Evolutionary conservation across 2,888 invertebrate species (phyloP).

Genomic region (Pegoplata infirma): DNA sequence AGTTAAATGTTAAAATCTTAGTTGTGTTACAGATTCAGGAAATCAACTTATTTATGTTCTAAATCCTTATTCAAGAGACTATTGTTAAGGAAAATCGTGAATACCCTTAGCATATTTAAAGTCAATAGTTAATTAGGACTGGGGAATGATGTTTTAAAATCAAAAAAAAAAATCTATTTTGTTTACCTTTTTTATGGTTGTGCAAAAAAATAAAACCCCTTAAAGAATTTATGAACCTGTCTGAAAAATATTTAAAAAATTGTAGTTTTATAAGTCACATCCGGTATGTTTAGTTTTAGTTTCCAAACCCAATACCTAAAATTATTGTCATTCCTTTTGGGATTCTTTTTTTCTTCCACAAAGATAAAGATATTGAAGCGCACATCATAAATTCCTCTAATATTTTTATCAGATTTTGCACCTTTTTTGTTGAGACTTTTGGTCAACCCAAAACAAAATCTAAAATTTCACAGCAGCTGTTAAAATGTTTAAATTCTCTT

Average conservation of each 20-base stretch:
- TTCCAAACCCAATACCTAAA: neutral
- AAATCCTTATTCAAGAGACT: too few species aligned
- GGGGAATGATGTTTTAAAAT: neutral
- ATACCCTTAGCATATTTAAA: too few species aligned
- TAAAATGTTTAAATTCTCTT: constrained; percentile 2
- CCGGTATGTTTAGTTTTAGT: constrained; percentile 40
- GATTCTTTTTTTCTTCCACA: neutral
- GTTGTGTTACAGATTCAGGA: too few species aligned
- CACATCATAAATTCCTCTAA: constrained; percentile 73
- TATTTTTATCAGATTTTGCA: constrained; percentile 71
- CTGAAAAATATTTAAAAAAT: constrained; percentile 42
- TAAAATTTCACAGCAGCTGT: constrained; percentile 19
- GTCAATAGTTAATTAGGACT: too few species aligned
- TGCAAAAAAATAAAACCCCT: neutral
- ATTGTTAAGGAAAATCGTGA: too few species aligned
- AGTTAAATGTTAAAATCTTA: too few species aligned
- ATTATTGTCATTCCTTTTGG: neutral
- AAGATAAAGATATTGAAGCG: constrained; percentile 74
- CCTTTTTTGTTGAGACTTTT: constrained; percentile 54
- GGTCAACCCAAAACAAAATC: constrained; percentile 12
- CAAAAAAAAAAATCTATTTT: neutral
- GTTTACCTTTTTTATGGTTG: neutral
- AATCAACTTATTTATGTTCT: too few species aligned
- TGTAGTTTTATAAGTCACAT: constrained; percentile 47
- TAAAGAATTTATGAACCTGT: constrained; percentile 54